Base-by-base conservation (phyloP, 2,113 vertebrate species). In the Corydoras sp. region DNA sequence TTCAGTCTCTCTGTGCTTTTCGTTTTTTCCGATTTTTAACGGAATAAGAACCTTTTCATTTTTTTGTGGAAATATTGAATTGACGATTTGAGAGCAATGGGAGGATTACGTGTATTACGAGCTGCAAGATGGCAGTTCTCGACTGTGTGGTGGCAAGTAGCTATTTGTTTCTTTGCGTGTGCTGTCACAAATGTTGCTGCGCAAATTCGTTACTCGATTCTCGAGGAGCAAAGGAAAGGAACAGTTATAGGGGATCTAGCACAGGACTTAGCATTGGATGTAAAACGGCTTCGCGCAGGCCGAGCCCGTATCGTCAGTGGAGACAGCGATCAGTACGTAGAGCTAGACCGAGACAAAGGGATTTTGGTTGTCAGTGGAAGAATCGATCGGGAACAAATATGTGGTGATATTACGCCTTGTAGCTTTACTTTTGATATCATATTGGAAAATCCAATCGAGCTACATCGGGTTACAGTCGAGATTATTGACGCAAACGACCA, bases 161-260 rank as follows among this genome's bases (percentile, higher is more conserved):
- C 32, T 35, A 35, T 35, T 35, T 35, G 32, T 35, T 35, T 35
- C 32, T 35, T 35, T 35, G 32, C 32, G 32, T 35, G 32, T 35
- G 32, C 32, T 35, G 6, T 35, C 32, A 35, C 32, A 35, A 4
- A 35, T 35, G 32, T 35, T 35, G 32, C 32, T 35, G 32, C 3
- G 32, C 32, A 35, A 35, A 35, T 35, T 35, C 32, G 82, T 68
- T 92, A 91, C 69, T 88, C 85, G 0, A 74, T 91, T 10, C 85
- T 85, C 0, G 91, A 93, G 72, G 91, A 92, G 76, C 83, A 86
- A 76, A 91, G 88, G 70, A 86, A 74, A 3, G 88, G 86, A 30
- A 89, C 86, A 3, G 82, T 91, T 56, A 88, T 92, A 53, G 89
- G 88, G 56, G 91, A 91, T 76, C 77, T 92, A 13, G 88, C 88